Percentiles rank a stretch among this genome's conserved stretches.
These are phyloP conservation scores for Trichonephila clavipes DNA, from an alignment of 1,140 invertebrate species.

Conservation along the genomic window DNA sequence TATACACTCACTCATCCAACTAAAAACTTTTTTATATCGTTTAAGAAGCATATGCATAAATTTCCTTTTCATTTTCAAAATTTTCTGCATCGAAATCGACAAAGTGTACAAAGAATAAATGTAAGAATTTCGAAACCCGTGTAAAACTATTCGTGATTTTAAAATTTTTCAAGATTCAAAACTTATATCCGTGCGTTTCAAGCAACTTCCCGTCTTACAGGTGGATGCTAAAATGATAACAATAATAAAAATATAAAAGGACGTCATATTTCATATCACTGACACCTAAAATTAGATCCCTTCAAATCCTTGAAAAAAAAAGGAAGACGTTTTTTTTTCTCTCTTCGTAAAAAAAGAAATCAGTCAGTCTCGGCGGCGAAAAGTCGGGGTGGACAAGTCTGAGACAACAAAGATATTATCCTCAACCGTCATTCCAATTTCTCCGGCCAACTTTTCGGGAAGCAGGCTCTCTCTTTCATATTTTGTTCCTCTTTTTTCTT, in stretches of 20 bases:
- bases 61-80: too few relatives aligned
- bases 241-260: neutral
- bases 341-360: neutral
- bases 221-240: conserved; percentile 9
- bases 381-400: conserved; percentile 58
- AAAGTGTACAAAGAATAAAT: too few relatives aligned
- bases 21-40: too few relatives aligned
- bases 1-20: too few relatives aligned
- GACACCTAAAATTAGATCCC: conserved; percentile 48
- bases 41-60: too few relatives aligned
- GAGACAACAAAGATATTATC: conserved; percentile 70
- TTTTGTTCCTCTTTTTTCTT: neutral
- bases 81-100: too few relatives aligned
- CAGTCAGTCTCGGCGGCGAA: conserved; percentile 2
- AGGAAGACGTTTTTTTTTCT: neutral
- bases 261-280: conserved; percentile 32
- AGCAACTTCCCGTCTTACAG: neutral
- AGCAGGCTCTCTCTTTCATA: neutral
- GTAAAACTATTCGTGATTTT: too few relatives aligned
- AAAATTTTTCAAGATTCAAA: neutral
- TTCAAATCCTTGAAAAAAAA: neutral
- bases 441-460: conserved; percentile 6
- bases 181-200: neutral
- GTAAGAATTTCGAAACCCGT: too few relatives aligned
- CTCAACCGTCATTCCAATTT: conserved; percentile 60